These are phyloP conservation scores for Hipparchia sbordonii DNA, from an alignment of 2,888 invertebrate species.

Conservation along the genomic window DNA sequence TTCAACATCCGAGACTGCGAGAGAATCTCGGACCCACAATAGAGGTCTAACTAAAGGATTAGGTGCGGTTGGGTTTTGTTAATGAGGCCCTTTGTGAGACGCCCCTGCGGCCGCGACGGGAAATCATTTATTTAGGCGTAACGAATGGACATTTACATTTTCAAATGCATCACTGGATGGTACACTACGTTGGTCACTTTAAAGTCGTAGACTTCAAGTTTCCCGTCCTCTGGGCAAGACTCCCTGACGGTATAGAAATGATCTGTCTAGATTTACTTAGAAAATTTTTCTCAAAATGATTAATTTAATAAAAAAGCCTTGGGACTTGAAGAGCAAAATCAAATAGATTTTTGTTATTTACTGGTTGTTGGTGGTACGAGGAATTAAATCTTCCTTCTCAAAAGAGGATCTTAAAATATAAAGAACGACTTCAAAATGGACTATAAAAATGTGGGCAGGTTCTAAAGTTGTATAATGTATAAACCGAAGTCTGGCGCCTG, in stretches of 20 bases:
- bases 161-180: slow-evolving; percentile 32
- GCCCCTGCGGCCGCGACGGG: slow-evolving; percentile 60
- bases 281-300: no score
- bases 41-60: slow-evolving; percentile 79
- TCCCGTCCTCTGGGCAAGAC: background rate
- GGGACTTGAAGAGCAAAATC: no score
- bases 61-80: slow-evolving; percentile 70
- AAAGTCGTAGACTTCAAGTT: background rate
- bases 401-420: background rate
- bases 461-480: slow-evolving; percentile 25
- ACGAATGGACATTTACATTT: slow-evolving; percentile 69
- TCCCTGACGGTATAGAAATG: no score
- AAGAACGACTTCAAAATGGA: background rate
- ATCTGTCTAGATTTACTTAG: no score
- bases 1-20: slow-evolving; percentile 41
- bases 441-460: slow-evolving; percentile 11
- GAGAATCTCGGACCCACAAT: slow-evolving; percentile 55
- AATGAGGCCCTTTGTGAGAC: slow-evolving; percentile 73
- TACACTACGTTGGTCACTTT: background rate
- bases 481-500: slow-evolving; percentile 53
- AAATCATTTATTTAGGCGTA: slow-evolving; percentile 74
- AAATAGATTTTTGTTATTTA: no score
- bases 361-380: no score
- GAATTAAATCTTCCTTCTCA: no score
- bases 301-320: no score